Evolutionary conservation across 30 jellyfish, hydroid and myxozoan genomes (phyloP).

Genomic region (Rhopilema esculentum): DNA sequence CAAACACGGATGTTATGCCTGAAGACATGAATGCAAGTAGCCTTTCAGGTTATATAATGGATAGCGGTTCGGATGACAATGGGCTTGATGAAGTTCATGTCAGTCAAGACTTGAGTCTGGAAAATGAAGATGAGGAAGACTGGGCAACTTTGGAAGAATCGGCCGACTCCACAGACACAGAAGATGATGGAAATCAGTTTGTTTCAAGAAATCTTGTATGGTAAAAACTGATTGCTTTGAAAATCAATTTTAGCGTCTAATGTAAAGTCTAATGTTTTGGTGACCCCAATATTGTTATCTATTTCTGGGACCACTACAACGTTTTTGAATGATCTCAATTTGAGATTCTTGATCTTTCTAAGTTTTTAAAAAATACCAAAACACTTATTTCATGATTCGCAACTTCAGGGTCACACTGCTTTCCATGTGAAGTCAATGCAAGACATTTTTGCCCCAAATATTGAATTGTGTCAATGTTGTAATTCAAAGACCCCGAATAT

Average conservation of each 20-base stretch:
- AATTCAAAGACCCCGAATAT: not conserved
- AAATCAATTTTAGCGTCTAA: not conserved
- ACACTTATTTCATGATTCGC: slow-evolving; percentile 16
- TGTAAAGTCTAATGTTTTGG: not conserved
- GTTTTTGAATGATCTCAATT: not conserved
- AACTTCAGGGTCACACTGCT: slow-evolving; percentile 14
- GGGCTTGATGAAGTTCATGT: slow-evolving; percentile 24
- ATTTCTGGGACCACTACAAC: not conserved
- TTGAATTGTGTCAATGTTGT: not conserved
- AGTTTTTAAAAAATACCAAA: slow-evolving; percentile 6
- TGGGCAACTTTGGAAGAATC: slow-evolving; percentile 22
- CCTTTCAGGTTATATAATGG: slow-evolving; percentile 11
- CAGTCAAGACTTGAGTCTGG: slow-evolving; percentile 14
- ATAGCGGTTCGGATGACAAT: slow-evolving; percentile 1
- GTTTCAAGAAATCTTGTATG: slow-evolving; percentile 13
- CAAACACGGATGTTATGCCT: slow-evolving; percentile 9
- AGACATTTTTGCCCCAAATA: slow-evolving; percentile 2
- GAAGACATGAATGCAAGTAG: slow-evolving; percentile 30
- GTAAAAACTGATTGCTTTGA: slow-evolving; percentile 3
- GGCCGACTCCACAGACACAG: slow-evolving; percentile 15
- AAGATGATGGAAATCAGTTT: slow-evolving; percentile 33
- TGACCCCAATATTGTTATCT: not conserved
- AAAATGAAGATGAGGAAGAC: slow-evolving; percentile 21
- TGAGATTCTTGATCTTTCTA: not conserved
- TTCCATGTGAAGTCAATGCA: slow-evolving; percentile 13